Base-by-base conservation (phyloP, 1,140 invertebrate species). In the Drosophila paulistorum region DNA sequence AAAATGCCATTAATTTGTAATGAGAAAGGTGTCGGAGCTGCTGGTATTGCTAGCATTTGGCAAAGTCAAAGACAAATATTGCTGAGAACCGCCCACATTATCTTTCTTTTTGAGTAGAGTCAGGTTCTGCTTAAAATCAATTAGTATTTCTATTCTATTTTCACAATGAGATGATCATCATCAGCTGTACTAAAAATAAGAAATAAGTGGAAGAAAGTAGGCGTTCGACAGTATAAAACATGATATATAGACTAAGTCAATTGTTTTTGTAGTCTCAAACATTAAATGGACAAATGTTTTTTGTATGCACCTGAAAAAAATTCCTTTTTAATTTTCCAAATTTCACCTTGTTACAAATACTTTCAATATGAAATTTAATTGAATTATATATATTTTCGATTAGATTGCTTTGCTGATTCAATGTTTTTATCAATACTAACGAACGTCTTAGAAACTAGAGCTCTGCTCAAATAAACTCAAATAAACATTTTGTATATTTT, bases 61-160 rank as follows among this genome's bases (percentile, higher is more conserved):
- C 63, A 74, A 85, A 85, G 86, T 85, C 86, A 86, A 90, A 81
- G 86, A 90, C 78, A 90, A 89, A 90, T 85, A 89, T 90, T 83
- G 65, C 67, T 54, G 39, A 39, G 74, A 74, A 26, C 37, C 84
- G 80, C 84, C 84, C 64, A 79, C 69, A 41, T 23, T 26, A 17
- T 39, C 39, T 39, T 20, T 7, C 10, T n/a, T 51, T 55, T 55
- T 62, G 63, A 62, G 35, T 57, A 41, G 37, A 58, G 23, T 68
- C 81, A 86, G 82, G 81, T 90, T 90, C 81, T 90, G 85, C 86
- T 79, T 82, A 89, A 86, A 90, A 90, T 90, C 85, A 90, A 90
- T 90, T 90, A 90, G 77, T 90, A 41, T 57, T 67, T 76, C 39
- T 72, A 65, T 71, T 69, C 71, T 78, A 72, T 69, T 48, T 20